Percentiles rank a stretch among this genome's conserved stretches.
Evolutionary conservation across 2,888 invertebrate genomes (phyloP).

Genomic region (Chaetogeoica ovagalla): DNA sequence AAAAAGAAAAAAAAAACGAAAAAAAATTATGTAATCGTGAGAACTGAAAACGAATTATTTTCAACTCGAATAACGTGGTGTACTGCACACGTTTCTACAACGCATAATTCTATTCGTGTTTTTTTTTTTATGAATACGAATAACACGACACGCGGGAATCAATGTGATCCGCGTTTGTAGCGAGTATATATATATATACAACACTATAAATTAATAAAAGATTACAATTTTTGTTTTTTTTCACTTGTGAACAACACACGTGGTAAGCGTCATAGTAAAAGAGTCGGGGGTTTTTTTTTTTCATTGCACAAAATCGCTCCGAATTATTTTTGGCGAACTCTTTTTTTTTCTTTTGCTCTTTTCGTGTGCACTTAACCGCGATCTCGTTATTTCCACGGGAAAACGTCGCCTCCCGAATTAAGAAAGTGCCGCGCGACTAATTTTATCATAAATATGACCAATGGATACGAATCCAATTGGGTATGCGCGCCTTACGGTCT

Average conservation of each 20-base stretch:
- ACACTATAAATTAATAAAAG: not conserved
- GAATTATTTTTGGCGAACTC: too few species aligned
- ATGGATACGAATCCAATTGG: too few species aligned
- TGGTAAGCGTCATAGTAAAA: not conserved
- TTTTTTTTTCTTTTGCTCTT: too few species aligned
- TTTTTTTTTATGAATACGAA: not conserved
- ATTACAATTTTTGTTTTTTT: not conserved
- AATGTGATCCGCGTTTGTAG: not conserved
- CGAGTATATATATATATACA: not conserved
- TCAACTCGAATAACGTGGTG: conserved; percentile 18
- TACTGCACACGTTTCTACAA: not conserved
- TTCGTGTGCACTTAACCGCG: not conserved
- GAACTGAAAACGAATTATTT: conserved; percentile 26
- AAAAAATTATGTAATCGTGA: conserved; percentile 18
- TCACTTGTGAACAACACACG: too few species aligned
- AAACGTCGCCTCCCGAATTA: conserved; percentile 1
- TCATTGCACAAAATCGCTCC: not conserved
- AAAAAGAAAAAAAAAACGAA: not conserved
- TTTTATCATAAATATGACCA: too few species aligned
- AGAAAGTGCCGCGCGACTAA: too few species aligned
- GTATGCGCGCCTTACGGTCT: too few species aligned
- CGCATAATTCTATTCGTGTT: not conserved
- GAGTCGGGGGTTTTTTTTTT: not conserved
- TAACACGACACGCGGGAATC: not conserved
- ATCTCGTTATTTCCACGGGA: not conserved